Evolutionary conservation across 1,140 invertebrate genomes (phyloP).

Genomic region (Adelges cooleyi): DNA sequence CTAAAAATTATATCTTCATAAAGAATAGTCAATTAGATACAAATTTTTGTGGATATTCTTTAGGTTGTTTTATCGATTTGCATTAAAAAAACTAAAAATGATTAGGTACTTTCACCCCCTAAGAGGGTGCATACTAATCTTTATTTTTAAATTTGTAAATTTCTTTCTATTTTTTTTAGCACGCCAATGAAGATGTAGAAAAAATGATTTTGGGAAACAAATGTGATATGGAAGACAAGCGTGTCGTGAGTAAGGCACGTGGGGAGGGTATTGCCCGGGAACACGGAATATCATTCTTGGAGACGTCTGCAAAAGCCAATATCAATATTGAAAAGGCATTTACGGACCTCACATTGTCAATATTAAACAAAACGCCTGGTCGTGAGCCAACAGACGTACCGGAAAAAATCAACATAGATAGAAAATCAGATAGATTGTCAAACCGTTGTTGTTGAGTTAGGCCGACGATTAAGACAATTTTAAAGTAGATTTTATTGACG

Average conservation of each 20-base stretch:
- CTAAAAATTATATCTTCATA: no score
- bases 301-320: slow-evolving; percentile 96
- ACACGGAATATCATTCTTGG: slow-evolving; percentile 95
- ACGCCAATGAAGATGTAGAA: slow-evolving; percentile 98
- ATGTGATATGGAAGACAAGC: slow-evolving; percentile 97
- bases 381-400: slow-evolving; percentile 52
- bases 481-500: slow-evolving; percentile 9
- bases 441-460: slow-evolving; percentile 33
- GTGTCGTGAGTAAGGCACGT: slow-evolving; percentile 78
- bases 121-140: no score
- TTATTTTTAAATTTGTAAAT: slow-evolving; percentile 6
- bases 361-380: slow-evolving; percentile 72
- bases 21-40: no score
- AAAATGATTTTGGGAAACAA: slow-evolving; percentile 99
- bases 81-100: no score
- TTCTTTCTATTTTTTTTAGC: slow-evolving; percentile 44
- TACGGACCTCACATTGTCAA: slow-evolving; percentile 91
- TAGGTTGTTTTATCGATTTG: no score
- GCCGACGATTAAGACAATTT: slow-evolving; percentile 14
- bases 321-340: slow-evolving; percentile 97
- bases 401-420: slow-evolving; percentile 47
- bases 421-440: slow-evolving; percentile 30
- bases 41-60: no score
- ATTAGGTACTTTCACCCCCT: no score
- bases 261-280: slow-evolving; percentile 94